These are phyloP conservation scores for Tetramorium bicarinatum DNA, from an alignment of 2,888 invertebrate species.

Conservation along the genomic window DNA sequence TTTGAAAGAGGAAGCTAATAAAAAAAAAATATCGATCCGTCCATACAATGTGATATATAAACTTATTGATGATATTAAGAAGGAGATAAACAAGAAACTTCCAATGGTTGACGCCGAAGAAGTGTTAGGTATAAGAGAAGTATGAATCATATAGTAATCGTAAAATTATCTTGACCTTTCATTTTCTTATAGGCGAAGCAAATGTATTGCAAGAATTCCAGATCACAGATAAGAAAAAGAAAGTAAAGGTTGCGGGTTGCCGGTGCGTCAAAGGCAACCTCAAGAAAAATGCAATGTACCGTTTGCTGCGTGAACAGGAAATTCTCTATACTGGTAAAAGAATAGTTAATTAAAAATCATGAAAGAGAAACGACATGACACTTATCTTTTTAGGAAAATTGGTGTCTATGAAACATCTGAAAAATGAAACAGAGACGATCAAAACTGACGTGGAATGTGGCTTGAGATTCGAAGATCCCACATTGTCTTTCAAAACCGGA, in stretches of 20 bases:
- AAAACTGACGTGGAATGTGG: conserved; percentile 97
- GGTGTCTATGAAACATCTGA: conserved; percentile 95
- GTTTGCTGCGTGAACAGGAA: conserved; percentile 90
- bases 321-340: conserved; percentile 90
- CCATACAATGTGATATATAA: conserved; percentile 97
- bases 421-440: conserved; percentile 94
- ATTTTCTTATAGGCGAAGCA: conserved; percentile 90
- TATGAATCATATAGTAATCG: not conserved
- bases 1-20: conserved; percentile 87
- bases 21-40: conserved; percentile 88
- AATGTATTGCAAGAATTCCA: conserved; percentile 94
- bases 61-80: conserved; percentile 95
- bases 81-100: conserved; percentile 91
- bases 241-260: conserved; percentile 96
- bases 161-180: not conserved
- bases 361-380: not conserved
- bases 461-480: conserved; percentile 90
- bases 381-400: conserved; percentile 88
- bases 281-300: conserved; percentile 90
- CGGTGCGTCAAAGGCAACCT: conserved; percentile 93
- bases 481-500: conserved; percentile 90
- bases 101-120: conserved; percentile 93
- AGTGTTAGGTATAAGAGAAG: conserved; percentile 88
- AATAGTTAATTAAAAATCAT: not conserved
- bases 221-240: conserved; percentile 92